Evolutionary conservation across 2,797 vertebrate species (phyloP).

Genomic region (Orestias chungarensis): DNA sequence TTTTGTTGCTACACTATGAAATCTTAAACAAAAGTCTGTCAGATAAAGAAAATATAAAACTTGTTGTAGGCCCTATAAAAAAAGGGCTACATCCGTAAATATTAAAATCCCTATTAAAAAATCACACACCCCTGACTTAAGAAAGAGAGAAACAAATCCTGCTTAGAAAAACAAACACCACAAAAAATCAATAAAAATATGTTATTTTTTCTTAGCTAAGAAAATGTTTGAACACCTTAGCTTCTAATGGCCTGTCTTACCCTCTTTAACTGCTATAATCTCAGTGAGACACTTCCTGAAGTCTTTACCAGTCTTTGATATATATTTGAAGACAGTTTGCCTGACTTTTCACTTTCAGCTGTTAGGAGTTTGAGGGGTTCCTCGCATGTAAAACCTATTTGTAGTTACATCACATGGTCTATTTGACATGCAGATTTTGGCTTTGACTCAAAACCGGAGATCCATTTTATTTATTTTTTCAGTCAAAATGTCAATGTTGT

Average conservation of each 20-base stretch:
- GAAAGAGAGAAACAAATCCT: too few species aligned
- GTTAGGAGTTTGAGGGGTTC: background rate
- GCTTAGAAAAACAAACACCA: background rate
- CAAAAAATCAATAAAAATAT: background rate
- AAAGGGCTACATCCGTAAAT: background rate
- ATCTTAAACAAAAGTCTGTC: conserved; percentile 6
- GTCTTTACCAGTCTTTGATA: background rate
- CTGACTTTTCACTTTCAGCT: background rate
- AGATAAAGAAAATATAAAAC: conserved; percentile 7
- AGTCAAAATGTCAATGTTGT: background rate
- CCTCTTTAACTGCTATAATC: background rate
- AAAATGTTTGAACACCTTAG: background rate
- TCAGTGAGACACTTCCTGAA: background rate
- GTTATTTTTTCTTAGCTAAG: background rate
- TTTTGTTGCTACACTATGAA: background rate
- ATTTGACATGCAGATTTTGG: background rate
- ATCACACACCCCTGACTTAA: too few species aligned
- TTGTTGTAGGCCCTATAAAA: conserved; percentile 1
- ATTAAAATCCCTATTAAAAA: background rate
- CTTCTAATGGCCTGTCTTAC: background rate
- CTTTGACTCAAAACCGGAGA: background rate
- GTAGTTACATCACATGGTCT: background rate
- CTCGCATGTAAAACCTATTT: too few species aligned
- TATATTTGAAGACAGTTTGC: background rate
- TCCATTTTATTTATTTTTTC: background rate